phyloP scores from a whole-genome alignment of 2,797 vertebrate genomes.

The Enteromius viviparus region DNA sequence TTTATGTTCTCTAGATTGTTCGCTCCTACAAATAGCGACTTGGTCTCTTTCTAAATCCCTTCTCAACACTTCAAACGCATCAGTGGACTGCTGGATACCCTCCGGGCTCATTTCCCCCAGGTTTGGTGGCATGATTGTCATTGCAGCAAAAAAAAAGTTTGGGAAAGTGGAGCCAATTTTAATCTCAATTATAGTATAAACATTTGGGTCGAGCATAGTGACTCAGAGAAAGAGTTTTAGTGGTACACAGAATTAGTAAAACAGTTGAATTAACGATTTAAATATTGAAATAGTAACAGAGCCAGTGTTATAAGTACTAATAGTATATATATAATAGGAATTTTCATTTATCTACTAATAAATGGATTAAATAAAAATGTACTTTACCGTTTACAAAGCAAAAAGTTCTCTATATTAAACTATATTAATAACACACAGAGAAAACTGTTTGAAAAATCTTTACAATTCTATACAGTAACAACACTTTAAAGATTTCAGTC shows the following conservation, averaged over 20 bases:
- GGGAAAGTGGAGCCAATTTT: conserved; percentile 53
- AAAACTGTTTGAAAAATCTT: not conserved
- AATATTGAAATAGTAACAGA: not conserved
- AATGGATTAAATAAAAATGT: not conserved
- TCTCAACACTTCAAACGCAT: conserved; percentile 44
- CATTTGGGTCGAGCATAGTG: conserved; percentile 31
- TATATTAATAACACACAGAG: not conserved
- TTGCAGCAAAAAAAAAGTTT: conserved; percentile 36
- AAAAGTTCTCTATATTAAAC: not conserved
- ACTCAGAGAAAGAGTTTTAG: conserved; percentile 3
- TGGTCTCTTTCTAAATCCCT: conserved; percentile 55
- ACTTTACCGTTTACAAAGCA: not conserved
- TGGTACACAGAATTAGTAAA: not conserved
- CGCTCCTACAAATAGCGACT: conserved; percentile 58
- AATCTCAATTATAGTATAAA: conserved; percentile 52
- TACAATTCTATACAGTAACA: not conserved
- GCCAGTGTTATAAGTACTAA: not conserved
- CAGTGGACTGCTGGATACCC: conserved; percentile 53
- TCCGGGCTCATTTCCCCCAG: conserved; percentile 54
- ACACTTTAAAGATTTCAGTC: not conserved
- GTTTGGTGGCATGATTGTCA: conserved; percentile 44
- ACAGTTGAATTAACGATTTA: not conserved
- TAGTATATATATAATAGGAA: not conserved
- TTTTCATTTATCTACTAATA: not conserved
- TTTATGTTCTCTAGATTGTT: conserved; percentile 57